Evolutionary conservation across 2,888 invertebrate species (phyloP).

Genomic region (Napeogenes sylphis): DNA sequence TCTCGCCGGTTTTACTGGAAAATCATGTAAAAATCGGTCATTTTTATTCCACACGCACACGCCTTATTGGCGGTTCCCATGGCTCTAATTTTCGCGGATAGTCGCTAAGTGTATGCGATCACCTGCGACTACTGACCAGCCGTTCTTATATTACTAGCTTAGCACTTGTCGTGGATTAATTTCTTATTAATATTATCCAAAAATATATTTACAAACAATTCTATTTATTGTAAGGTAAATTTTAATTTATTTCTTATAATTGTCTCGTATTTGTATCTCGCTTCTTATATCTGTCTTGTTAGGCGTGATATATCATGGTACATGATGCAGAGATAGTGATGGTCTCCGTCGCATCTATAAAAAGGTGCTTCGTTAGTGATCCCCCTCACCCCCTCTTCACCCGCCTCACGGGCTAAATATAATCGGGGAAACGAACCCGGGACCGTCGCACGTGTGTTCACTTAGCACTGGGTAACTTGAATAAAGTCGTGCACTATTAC

Average conservation of each 20-base stretch:
- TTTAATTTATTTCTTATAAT: too few species aligned
- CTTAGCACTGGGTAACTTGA: conserved; percentile 66
- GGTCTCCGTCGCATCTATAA: conserved; percentile 65
- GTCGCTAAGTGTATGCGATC: conserved; percentile 42
- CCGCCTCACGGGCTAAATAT: conserved; percentile 61
- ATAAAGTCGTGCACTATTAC: conserved; percentile 46
- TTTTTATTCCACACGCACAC: conserved; percentile 70
- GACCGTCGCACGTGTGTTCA: conserved; percentile 65
- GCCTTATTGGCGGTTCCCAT: conserved; percentile 73
- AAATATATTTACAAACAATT: too few species aligned
- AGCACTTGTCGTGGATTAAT: too few species aligned
- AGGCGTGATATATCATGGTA: conserved; percentile 54
- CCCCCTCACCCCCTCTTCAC: conserved; percentile 40
- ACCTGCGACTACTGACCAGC: conserved; percentile 9
- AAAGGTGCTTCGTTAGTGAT: conserved; percentile 69
- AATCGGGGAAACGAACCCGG: conserved; percentile 65
- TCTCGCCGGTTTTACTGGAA: conserved; percentile 69
- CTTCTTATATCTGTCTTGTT: conserved; percentile 40
- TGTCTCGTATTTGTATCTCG: conserved; percentile 5
- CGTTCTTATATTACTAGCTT: background rate
- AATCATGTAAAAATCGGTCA: conserved; percentile 73
- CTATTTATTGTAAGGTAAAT: too few species aligned
- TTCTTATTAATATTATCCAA: too few species aligned
- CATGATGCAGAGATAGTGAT: conserved; percentile 48
- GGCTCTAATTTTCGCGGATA: conserved; percentile 71